A percentile compares a stretch with the other conserved stretches of the same genome.
These are phyloP conservation scores for Chromoteleia sp. DNA, from an alignment of 2,888 invertebrate species.

Conservation along the genomic window DNA sequence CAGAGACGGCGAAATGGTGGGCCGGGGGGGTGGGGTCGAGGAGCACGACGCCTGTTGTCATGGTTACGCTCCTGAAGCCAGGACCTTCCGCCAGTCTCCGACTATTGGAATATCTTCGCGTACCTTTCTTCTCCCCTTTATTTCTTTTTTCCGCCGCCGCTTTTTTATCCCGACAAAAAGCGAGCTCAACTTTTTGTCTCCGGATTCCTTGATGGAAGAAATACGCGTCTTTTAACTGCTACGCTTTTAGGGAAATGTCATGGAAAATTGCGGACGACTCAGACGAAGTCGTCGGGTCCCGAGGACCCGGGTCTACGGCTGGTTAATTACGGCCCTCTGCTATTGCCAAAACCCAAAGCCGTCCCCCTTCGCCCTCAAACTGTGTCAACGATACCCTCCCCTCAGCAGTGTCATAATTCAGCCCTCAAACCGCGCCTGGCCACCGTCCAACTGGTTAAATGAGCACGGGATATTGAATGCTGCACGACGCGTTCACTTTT, in stretches of 20 bases:
- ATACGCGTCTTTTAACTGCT: background rate
- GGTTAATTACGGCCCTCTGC: conserved; percentile 11
- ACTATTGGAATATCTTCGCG: conserved; percentile 60
- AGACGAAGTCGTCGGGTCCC: background rate
- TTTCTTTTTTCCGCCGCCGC: conserved; percentile 11
- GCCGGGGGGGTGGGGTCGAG: conserved; percentile 25
- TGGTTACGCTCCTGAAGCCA: conserved; percentile 75
- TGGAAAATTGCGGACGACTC: conserved; percentile 22
- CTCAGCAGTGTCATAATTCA: conserved; percentile 22
- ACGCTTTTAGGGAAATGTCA: conserved; percentile 30
- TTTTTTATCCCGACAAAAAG: conserved; percentile 18
- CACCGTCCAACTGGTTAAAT: conserved; percentile 37
- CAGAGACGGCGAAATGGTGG: conserved; percentile 26
- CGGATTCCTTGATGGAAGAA: conserved; percentile 11
- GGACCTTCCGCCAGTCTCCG: conserved; percentile 76
- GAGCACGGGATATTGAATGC: conserved; percentile 19
- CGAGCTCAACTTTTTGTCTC: conserved; percentile 26
- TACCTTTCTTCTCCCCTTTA: conserved; percentile 19
- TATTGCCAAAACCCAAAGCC: conserved; percentile 3
- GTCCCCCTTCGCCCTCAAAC: background rate
- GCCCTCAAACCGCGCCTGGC: conserved; percentile 19
- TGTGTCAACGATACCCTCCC: conserved; percentile 40
- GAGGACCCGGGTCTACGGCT: background rate
- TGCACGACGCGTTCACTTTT: background rate
- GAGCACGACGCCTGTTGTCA: conserved; percentile 75